Percentiles rank a stretch among this genome's conserved stretches.
Conservation (phyloP, 2,888 invertebrate genomes). For the Sphinx pinastri region DNA sequence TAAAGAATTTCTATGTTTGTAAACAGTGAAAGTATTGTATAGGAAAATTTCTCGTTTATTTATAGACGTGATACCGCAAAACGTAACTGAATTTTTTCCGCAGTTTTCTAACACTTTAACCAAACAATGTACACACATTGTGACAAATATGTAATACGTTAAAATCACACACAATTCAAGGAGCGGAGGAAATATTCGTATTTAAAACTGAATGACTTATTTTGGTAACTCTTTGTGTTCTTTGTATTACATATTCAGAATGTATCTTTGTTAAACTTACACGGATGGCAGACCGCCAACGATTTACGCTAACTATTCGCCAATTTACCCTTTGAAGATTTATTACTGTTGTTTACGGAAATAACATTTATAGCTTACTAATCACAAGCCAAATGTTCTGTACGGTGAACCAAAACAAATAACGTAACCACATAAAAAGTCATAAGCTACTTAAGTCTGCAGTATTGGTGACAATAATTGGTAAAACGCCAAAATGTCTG, state of each 20-base stretch:
- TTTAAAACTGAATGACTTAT: slow-evolving; percentile 25
- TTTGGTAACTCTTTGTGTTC: slow-evolving; percentile 34
- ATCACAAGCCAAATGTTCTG: slow-evolving; percentile 33
- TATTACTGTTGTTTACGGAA: slow-evolving; percentile 44
- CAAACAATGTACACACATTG: no score
- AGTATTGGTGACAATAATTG: slow-evolving; percentile 48
- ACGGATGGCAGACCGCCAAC: slow-evolving; percentile 42
- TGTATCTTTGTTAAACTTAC: slow-evolving; percentile 43
- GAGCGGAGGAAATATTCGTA: neutral
- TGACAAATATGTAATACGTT: neutral
- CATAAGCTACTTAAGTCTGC: slow-evolving; percentile 34
- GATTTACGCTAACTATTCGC: slow-evolving; percentile 35
- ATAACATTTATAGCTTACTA: slow-evolving; percentile 40
- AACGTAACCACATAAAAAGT: slow-evolving; percentile 34
- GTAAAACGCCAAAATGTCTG: slow-evolving; percentile 58
- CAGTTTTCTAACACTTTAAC: neutral
- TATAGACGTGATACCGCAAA: slow-evolving; percentile 19
- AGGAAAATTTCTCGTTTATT: slow-evolving; percentile 13
- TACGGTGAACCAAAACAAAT: slow-evolving; percentile 29
- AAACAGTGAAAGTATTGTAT: slow-evolving; percentile 24
- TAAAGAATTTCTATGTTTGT: slow-evolving; percentile 26
- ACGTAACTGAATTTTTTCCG: neutral
- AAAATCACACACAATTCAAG: neutral
- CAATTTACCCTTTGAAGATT: slow-evolving; percentile 32
- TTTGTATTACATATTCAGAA: slow-evolving; percentile 36